phyloP scores from a whole-genome alignment of 1,140 invertebrate genomes.

The Drosophila pallidifrons region DNA sequence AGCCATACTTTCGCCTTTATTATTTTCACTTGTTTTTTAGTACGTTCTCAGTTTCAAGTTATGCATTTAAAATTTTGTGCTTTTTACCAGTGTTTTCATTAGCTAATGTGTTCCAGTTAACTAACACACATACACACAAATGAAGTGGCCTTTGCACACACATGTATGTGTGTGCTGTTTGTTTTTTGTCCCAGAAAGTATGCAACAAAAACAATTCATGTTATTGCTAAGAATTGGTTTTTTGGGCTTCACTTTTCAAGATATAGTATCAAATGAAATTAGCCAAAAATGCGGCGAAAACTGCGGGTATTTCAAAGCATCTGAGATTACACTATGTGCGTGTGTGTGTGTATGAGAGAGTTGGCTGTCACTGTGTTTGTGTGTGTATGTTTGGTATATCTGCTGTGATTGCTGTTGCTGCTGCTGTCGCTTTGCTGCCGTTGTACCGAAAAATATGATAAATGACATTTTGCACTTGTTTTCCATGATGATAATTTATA shows the following conservation, averaged over 20 bases:
- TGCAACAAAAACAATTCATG: constrained; percentile 41
- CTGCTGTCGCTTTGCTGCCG: constrained; percentile 50
- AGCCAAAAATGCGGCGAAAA: constrained; percentile 27
- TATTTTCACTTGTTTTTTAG: constrained; percentile 3
- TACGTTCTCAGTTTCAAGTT: constrained; percentile 20
- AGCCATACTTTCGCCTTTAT: not conserved
- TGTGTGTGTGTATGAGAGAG: constrained; percentile 11
- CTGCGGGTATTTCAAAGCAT: constrained; percentile 21
- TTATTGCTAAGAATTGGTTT: constrained; percentile 44
- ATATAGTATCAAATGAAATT: constrained; percentile 39
- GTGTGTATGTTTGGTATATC: constrained; percentile 22
- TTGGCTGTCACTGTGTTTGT: constrained; percentile 20
- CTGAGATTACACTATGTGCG: not conserved
- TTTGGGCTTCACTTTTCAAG: constrained; percentile 35
- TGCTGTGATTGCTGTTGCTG: constrained; percentile 55
- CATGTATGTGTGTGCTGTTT: not conserved
- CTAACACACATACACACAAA: constrained; percentile 26
- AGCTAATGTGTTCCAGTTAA: constrained; percentile 58
- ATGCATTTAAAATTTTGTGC: constrained; percentile 35
- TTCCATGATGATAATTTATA: constrained; percentile 84
- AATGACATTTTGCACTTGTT: constrained; percentile 83
- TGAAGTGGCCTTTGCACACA: not conserved
- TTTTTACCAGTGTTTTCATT: constrained; percentile 42
- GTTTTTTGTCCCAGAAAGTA: constrained; percentile 27
- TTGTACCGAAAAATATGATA: constrained; percentile 79